A percentile compares a stretch with the other conserved stretches of the same genome.
These are phyloP conservation scores for Canis aureus DNA, from an alignment of 2,113 vertebrate species.

Conservation along the genomic window DNA sequence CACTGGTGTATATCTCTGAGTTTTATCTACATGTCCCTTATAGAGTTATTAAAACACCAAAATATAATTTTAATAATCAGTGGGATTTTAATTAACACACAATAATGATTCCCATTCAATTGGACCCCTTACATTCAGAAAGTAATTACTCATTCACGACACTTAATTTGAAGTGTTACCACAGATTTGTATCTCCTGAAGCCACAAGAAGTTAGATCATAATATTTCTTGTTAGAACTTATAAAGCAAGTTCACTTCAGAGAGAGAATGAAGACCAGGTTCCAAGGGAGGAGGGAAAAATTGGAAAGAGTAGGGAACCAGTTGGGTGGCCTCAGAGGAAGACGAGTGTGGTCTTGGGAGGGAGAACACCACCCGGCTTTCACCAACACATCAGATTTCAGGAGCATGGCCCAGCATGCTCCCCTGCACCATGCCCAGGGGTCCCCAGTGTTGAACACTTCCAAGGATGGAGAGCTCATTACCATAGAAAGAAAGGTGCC, in stretches of 20 bases:
- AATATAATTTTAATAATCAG: slow-evolving; percentile 84
- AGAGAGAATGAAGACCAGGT: not conserved
- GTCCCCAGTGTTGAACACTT: not conserved
- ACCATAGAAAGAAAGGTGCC: not conserved
- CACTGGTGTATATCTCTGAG: slow-evolving; percentile 61
- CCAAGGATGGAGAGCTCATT: not conserved
- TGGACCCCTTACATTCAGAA: slow-evolving; percentile 76
- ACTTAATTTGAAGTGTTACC: slow-evolving; percentile 82
- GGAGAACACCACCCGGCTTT: rapidly evolving
- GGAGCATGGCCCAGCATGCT: rapidly evolving
- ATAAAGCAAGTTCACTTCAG: slow-evolving; percentile 73
- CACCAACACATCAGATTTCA: not conserved
- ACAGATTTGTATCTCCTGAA: slow-evolving; percentile 81
- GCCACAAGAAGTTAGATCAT: slow-evolving; percentile 77
- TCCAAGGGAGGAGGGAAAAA: not conserved
- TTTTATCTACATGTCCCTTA: slow-evolving; percentile 79
- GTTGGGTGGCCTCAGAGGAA: slow-evolving; percentile 22
- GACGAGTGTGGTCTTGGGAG: not conserved
- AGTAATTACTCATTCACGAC: slow-evolving; percentile 84
- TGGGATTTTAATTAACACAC: slow-evolving; percentile 84
- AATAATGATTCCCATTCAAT: slow-evolving; percentile 82
- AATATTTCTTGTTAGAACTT: slow-evolving; percentile 76
- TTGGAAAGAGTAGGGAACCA: not conserved
- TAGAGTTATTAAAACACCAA: slow-evolving; percentile 78
- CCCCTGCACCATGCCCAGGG: rapidly evolving